phyloP scores from a whole-genome alignment of 2,797 vertebrate species.

The Novumbra hubbsi region DNA sequence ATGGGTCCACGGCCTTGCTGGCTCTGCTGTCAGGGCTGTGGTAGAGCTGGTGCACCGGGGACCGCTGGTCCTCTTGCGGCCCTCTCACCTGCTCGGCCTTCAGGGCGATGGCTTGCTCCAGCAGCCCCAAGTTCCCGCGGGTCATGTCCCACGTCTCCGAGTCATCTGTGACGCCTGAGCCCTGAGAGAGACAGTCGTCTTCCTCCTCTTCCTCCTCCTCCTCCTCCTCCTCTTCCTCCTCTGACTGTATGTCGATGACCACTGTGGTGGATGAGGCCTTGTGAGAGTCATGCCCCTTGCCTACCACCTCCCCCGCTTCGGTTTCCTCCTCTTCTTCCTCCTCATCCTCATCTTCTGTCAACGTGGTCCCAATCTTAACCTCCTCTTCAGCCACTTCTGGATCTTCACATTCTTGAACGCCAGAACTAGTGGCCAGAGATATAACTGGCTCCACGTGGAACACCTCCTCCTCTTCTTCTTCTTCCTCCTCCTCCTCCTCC shows the following conservation, averaged over 20 bases:
- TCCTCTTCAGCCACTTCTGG: conserved; percentile 60
- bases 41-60: conserved; percentile 78
- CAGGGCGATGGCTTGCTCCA: conserved; percentile 94
- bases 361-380: conserved; percentile 38
- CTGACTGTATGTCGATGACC: conserved; percentile 86
- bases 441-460: conserved; percentile 48
- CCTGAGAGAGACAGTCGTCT: conserved; percentile 80
- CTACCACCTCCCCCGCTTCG: conserved; percentile 57
- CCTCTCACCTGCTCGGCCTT: conserved; percentile 89
- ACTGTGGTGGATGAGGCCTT: conserved; percentile 83
- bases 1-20: conserved; percentile 71
- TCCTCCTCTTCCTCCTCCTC: conserved; percentile 70
- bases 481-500: conserved; percentile 60
- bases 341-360: conserved; percentile 45
- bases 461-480: conserved; percentile 18
- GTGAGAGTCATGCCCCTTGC: conserved; percentile 69
- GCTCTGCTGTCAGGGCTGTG: conserved; percentile 65
- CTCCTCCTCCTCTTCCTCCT: conserved; percentile 71
- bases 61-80: conserved; percentile 75
- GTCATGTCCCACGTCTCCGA: conserved; percentile 95
- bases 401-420: conserved; percentile 63
- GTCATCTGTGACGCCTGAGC: conserved; percentile 86
- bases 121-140: conserved; percentile 89
- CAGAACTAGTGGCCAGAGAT: conserved; percentile 53
- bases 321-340: conserved; percentile 51